Evolutionary conservation across 1,140 invertebrate genomes (phyloP), one percentile per base, ranked within the genome.

Genomic region (Leptopilina boulardi): DNA sequence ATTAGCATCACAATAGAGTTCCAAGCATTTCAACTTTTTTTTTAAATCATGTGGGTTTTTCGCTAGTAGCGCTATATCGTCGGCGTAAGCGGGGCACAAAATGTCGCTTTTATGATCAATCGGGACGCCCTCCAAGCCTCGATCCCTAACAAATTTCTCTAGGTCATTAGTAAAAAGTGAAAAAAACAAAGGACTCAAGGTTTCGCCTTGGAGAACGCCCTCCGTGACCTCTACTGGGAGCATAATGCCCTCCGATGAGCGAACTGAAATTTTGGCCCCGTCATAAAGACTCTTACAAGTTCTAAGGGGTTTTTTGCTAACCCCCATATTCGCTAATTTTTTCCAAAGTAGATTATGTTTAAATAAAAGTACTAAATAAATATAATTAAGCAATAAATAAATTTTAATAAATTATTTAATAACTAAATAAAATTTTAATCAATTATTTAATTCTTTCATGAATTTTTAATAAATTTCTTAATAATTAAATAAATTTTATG

Each of bases 161-260:
- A 30, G 15, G 13, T 71, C 66, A 15, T 19, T 19, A 41, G 21
- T 26, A 9, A 73, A 44, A 6, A 73, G 18, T 15, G 13, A n/a
- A 47, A 73, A 73, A 10, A 73, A 26, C 15, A 23, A 0, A 13
- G 71, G 42, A 23, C 38, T 19, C 19, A 73, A 41, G 10, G 19
- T 47, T 23, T 73, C 38, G 3, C 71, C 71, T 23, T 73, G 71
- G 15, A 73, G 13, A 8, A 19, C n/a, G n/a, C n/a, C n/a, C n/a
- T n/a, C n/a, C n/a, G n/a, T n/a, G n/a, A n/a, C n/a, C n/a, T n/a
- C n/a, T 8, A 34, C 38, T 18, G 4, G 21, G 8, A 2, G 11
- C 3, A 21, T 13, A 11, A 34, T 26, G 11, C 26, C 38, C 13
- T 70, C 10, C 9, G 1, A 10, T 2, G 26, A 23, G 6, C 66